Base-by-base conservation (phyloP, 2,888 invertebrate species). In the Lepeophtheirus nordmannii region DNA sequence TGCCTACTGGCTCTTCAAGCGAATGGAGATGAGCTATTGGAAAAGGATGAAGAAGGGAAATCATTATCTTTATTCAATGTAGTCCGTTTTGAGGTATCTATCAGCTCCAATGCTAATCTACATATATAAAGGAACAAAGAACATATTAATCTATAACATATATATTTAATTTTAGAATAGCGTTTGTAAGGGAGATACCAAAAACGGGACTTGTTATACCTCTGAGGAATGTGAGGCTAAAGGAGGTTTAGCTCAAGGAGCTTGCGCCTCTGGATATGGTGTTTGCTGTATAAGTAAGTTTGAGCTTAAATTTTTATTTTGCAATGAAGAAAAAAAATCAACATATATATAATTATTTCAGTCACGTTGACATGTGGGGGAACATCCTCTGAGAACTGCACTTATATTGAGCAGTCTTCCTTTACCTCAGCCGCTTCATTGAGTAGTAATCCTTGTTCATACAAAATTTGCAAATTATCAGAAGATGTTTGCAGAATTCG, bases 211-310 rank as follows among this genome's bases (percentile, higher is more conserved):
- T 46, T 46, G 53, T 17, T 46, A 46, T 8, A 46, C 53, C n/a
- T 46, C 53, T 14, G 53, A 46, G 53, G 53, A 46, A 46, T 46
- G 53, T 17, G 17, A 46, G 8, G 17, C 53, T 8, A 46, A 46
- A 46, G 53, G 53, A 46, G 53, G 53, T 1, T n/a, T 14, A 5
- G 14, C 53, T n/a, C 53, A 46, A 17, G 53, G 53, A n/a, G 5
- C 53, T 3, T 46, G 53, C 53, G 53, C 53, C 53, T 46, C 53
- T 46, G 53, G 53, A 46, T 46, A 46, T 8, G 53, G 53, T n/a
- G 53, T 46, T 46, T 46, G 53, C 17, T 46, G 53, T 17, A 46
- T 46, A 46, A 46, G 53, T 46, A 46, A 5, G 53, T n/a, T 46
- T 46, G 17, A n/a, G 2, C 11, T 11, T 11, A 41, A 41, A 41